These are phyloP conservation scores for Ctenodactylus gundi DNA, from an alignment of 2,113 vertebrate genomes.

Conservation along the genomic window DNA sequence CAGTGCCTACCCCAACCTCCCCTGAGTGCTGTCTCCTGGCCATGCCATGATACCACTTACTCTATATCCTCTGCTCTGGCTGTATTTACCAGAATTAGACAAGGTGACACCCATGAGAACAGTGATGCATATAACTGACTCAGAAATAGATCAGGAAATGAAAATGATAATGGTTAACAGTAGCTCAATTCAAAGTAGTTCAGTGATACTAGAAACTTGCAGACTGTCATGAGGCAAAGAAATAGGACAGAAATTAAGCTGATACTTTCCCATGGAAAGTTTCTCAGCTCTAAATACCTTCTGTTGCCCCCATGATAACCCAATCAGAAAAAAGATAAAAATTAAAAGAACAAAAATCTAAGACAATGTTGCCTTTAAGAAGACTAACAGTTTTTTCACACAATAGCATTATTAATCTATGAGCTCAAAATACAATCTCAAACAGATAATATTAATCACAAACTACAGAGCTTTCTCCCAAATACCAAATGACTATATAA, in stretches of 20 bases:
- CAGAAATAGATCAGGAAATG: neutral
- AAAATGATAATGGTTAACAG: neutral
- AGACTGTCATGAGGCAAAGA: neutral
- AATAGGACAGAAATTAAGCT: neutral
- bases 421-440: neutral
- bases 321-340: neutral
- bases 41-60: neutral
- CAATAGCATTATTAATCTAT: neutral
- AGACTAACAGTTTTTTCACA: neutral
- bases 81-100: neutral
- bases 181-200: neutral
- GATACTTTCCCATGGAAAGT: neutral
- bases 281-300: neutral
- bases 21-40: neutral
- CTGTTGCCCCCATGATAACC: neutral
- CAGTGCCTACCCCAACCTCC: neutral
- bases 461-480: neutral
- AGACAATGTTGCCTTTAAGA: conserved; percentile 16
- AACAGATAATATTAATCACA: neutral
- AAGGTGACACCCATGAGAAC: neutral
- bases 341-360: neutral
- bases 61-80: neutral
- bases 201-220: neutral
- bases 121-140: neutral
- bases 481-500: neutral